These are phyloP conservation scores for Eucidaris tribuloides DNA, from an alignment of 35 echinoderm and acorn worm genomes.

Conservation along the genomic window DNA sequence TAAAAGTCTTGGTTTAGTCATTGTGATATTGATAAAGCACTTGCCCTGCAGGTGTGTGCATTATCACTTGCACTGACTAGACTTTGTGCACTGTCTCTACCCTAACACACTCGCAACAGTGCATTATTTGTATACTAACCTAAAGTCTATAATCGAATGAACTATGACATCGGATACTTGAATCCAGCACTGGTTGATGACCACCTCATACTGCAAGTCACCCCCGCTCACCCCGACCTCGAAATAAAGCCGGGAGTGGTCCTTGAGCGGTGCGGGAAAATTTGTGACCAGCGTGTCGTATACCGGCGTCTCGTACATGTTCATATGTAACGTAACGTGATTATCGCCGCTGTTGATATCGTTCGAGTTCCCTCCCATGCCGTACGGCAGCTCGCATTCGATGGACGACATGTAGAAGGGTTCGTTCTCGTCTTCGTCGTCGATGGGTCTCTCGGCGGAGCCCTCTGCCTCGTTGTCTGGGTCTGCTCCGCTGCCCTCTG, in stretches of 20 bases:
- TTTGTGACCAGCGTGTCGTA: neutral
- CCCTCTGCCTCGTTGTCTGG: neutral
- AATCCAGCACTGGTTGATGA: slow-evolving; percentile 27
- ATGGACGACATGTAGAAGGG: neutral
- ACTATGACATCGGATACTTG: neutral
- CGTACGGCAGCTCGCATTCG: neutral
- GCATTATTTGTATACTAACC: no score
- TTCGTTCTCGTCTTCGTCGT: neutral
- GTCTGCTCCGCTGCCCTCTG: neutral
- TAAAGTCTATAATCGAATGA: neutral
- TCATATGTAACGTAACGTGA: neutral
- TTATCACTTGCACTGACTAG: no score
- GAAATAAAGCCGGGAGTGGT: slow-evolving; percentile 16
- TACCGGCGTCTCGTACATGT: slow-evolving; percentile 8
- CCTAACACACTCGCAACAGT: no score
- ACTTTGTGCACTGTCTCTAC: no score
- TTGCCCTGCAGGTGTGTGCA: no score
- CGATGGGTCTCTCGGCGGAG: neutral
- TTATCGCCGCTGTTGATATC: neutral
- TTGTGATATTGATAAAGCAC: no score
- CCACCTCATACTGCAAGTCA: neutral
- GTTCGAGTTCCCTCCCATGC: neutral
- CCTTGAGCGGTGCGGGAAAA: neutral
- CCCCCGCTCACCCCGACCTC: slow-evolving; percentile 25
- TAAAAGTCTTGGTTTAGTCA: no score